These are phyloP conservation scores for Brachionus sp. DNA, from an alignment of 1,140 invertebrate species.

Conservation along the genomic window DNA sequence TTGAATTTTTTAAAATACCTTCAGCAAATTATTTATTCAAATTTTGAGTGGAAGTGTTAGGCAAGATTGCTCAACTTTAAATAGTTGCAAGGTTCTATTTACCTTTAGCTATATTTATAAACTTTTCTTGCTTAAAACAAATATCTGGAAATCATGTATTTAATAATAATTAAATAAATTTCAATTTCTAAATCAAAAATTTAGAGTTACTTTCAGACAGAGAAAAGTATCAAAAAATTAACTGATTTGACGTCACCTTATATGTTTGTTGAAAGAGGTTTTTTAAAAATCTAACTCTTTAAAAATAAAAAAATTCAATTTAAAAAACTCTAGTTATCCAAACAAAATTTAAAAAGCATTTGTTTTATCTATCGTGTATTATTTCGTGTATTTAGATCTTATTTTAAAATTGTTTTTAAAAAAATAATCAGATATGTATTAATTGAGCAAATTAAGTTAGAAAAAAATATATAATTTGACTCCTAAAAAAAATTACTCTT, in stretches of 20 bases:
- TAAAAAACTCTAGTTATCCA: no score
- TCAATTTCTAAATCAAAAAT: neutral
- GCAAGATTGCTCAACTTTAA: neutral
- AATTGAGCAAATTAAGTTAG: no score
- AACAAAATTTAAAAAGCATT: no score
- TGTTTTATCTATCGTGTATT: no score
- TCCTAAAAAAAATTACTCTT: no score
- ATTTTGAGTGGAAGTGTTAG: neutral
- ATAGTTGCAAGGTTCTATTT: neutral
- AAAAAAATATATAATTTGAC: no score
- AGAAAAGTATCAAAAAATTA: neutral
- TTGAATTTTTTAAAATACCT: neutral
- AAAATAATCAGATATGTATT: neutral
- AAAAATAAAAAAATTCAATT: no score
- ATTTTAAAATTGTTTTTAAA: neutral
- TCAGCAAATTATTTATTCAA: neutral
- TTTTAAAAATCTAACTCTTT: no score
- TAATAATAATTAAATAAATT: neutral
- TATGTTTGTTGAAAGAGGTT: no score
- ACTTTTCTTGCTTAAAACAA: constrained; percentile 6
- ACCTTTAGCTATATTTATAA: neutral
- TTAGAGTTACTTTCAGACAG: neutral
- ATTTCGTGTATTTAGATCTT: neutral
- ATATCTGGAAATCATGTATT: constrained; percentile 10
- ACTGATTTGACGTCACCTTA: no score